Base-by-base conservation (phyloP, 1,140 invertebrate species). In the Ceratina australensis region DNA sequence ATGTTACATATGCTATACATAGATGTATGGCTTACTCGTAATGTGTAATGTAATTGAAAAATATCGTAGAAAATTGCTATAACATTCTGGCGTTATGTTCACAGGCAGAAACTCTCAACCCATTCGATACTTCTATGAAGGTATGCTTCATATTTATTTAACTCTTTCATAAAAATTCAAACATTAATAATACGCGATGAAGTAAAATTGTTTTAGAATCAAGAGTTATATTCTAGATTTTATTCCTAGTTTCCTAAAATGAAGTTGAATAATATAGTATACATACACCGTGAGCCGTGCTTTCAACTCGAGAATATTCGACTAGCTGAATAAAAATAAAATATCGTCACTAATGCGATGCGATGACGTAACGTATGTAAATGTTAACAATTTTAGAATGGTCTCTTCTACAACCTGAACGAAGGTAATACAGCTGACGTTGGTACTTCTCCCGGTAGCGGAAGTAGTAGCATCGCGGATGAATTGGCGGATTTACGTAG, bases 61-160 rank as follows among this genome's bases (percentile, higher is more conserved):
- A n/a, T 20, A n/a, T 12, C 5, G 15, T 52, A 28, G 28, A 22
- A 5, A 5, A n/a, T 16, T n/a, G n/a, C 52, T 63, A 28, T 52
- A 56, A 69, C 28, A 5, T 24, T 47, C 49, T 18, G 2, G 15
- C 8, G 20, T 76, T 76, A 8, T 57, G 50, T 80, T 92, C 92
- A 16, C 91, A 95, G 95, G 94, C 95, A 87, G 96, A 97, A 94
- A 96, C 96, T 94, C 95, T 96, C 93, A 96, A 96, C 95, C 96
- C 96, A 93, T 97, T 97, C 93, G 95, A 96, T 88, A 94, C 93
- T 93, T 92, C 93, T 89, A 92, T 93, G 88, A 93, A 93, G 93
- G 94, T 95, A 73, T 59, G 88, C 88, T 42, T 72, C 10, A 28
- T 22, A 52, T 15, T 28, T 8, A 12, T 16, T 57, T 57, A n/a